These are phyloP conservation scores for Cephus pulcher DNA, from an alignment of 2,888 invertebrate genomes.

Conservation along the genomic window DNA sequence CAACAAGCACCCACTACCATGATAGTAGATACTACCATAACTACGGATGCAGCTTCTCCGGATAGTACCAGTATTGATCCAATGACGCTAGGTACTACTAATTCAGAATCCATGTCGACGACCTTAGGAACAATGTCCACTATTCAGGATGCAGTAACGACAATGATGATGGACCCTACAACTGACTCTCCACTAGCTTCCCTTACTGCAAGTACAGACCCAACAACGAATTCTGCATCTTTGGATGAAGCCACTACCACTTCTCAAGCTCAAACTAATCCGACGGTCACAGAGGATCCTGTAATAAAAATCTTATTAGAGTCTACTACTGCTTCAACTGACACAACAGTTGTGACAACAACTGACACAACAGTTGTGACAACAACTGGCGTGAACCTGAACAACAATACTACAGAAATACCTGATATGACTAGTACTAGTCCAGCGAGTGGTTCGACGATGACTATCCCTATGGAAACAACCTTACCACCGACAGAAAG, in stretches of 20 bases:
- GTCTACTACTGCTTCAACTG: slow-evolving; percentile 12
- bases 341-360: slow-evolving; percentile 26
- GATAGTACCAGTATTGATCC: not conserved
- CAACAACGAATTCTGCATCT: slow-evolving; percentile 16
- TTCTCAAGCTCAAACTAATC: not conserved
- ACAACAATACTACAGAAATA: slow-evolving; percentile 34
- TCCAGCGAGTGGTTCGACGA: slow-evolving; percentile 50
- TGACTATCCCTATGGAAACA: slow-evolving; percentile 66
- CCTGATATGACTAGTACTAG: slow-evolving; percentile 36
- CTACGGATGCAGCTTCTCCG: slow-evolving; percentile 12
- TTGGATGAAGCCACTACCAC: slow-evolving; percentile 42
- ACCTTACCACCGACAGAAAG: slow-evolving; percentile 21
- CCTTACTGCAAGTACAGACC: slow-evolving; percentile 2
- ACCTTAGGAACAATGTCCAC: not conserved
- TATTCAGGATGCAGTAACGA: not conserved
- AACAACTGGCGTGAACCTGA: slow-evolving; percentile 35
- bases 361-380: slow-evolving; percentile 23
- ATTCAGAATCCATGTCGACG: not conserved
- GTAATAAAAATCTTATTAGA: not conserved
- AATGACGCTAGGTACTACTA: not conserved
- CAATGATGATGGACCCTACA: slow-evolving; percentile 6
- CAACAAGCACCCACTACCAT: not conserved
- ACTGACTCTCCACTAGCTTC: slow-evolving; percentile 4
- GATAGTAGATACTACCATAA: slow-evolving; percentile 21
- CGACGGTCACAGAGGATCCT: slow-evolving; percentile 29